phyloP scores from a whole-genome alignment of 2,797 vertebrate genomes.

The Enteromius mattozi region DNA sequence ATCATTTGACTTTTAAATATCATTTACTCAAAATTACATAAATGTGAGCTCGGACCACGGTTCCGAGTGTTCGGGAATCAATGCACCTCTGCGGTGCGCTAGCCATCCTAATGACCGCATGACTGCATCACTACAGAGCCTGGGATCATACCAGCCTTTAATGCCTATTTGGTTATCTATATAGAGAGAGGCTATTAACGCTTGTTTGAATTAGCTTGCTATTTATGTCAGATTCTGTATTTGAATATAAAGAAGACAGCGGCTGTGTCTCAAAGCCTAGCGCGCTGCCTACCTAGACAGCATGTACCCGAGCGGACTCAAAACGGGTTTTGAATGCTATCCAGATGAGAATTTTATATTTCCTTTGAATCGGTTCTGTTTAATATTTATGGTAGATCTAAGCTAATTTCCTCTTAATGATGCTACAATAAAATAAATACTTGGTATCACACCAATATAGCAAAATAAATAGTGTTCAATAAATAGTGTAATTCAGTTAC shows the following conservation, averaged over 20 bases:
- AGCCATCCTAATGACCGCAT: constrained; percentile 9
- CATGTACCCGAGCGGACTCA: background rate
- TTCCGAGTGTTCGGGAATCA: background rate
- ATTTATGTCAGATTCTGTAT: background rate
- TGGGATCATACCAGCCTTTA: background rate
- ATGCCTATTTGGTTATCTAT: background rate
- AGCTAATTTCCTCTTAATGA: background rate
- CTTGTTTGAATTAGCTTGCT: background rate
- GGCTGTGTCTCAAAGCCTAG: constrained; percentile 8
- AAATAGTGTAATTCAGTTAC: background rate
- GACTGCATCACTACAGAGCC: constrained; percentile 9
- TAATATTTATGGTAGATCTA: background rate
- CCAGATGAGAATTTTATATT: background rate
- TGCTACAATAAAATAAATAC: background rate
- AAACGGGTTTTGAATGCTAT: background rate
- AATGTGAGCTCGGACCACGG: background rate
- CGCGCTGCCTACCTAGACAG: background rate
- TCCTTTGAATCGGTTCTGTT: background rate
- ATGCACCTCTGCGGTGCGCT: background rate
- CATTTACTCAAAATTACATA: background rate
- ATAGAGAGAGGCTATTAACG: background rate
- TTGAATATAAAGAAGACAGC: background rate
- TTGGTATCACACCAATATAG: background rate
- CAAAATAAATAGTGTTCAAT: background rate
- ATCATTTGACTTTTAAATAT: background rate